Conservation (phyloP, 2,888 invertebrate species). For the Fragum sueziense region DNA sequence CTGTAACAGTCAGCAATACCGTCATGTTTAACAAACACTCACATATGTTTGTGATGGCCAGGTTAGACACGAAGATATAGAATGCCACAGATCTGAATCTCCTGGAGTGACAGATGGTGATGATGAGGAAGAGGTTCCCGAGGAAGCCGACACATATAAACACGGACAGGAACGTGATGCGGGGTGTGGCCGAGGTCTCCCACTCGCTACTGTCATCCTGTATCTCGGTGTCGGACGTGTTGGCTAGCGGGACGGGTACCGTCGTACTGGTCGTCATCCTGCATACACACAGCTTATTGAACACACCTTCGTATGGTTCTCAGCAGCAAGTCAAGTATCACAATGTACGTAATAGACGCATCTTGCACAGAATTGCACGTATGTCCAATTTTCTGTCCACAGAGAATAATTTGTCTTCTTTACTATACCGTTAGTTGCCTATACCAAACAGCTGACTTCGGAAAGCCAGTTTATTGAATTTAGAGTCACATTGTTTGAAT, state of each 20-base stretch:
- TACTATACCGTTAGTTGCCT: too few relatives aligned
- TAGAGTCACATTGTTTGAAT: too few relatives aligned
- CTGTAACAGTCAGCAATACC: slow-evolving; percentile 70
- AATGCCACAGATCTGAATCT: slow-evolving; percentile 63
- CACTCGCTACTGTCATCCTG: slow-evolving; percentile 30
- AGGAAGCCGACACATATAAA: slow-evolving; percentile 73
- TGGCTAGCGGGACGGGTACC: slow-evolving; percentile 12
- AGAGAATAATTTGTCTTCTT: too few relatives aligned
- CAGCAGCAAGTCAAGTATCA: too few relatives aligned
- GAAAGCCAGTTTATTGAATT: too few relatives aligned
- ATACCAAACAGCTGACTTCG: too few relatives aligned
- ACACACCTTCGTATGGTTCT: too few relatives aligned
- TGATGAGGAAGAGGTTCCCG: slow-evolving; percentile 72
- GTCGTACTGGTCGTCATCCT: not conserved
- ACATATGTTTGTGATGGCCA: slow-evolving; percentile 71
- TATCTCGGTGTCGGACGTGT: slow-evolving; percentile 14
- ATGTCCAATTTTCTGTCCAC: too few relatives aligned
- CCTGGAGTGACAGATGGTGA: slow-evolving; percentile 69
- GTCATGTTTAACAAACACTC: slow-evolving; percentile 77
- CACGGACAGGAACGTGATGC: slow-evolving; percentile 68
- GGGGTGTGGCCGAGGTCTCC: slow-evolving; percentile 47
- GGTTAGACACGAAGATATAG: slow-evolving; percentile 71
- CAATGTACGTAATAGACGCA: too few relatives aligned
- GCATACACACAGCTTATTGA: too few relatives aligned
- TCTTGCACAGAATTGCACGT: too few relatives aligned